Evolutionary conservation across 1,140 invertebrate genomes (phyloP), one percentile per base, ranked within the genome.

Genomic region (Steinernema khuongi): DNA sequence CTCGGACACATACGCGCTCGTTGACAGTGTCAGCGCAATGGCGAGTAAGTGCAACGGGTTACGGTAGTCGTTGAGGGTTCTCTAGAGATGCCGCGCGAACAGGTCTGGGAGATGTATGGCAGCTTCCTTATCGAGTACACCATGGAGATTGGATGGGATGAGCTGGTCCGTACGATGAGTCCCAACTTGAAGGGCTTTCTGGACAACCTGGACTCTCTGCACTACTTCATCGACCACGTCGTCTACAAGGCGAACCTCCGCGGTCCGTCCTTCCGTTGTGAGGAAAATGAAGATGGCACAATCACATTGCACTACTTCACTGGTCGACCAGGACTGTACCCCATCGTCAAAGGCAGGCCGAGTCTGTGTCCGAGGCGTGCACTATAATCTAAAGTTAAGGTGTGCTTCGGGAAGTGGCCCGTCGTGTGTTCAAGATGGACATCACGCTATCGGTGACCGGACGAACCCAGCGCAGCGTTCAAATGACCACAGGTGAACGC

Each of bases 271-370:
- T 81, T 84, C 77, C 85, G 86, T 36, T 85, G 84, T 70, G 86
- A 87, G 31, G 74, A 76, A 28, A 79, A 83, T 18, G 73, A 71
- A 4, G 82, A 86, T 66, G 85, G 81, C 1, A 78, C 71, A 14
- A 74, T 87, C 7, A 77, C 76, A 1, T 68, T 87, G 7, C 86
- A 87, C 74, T 87, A 87, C 70, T 87, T 86, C 76, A 85, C 83
- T 2, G 77, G 74, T 18, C 67, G 86, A 29, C 78, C 78, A 2
- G 86, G 86, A 11, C 69, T 87, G n/a, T 85, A 86, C 72, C 85
- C 85, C 11, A 85, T 87, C 69, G 86, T 87, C 1, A 81, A 82
- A 68, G 76, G 76, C 75, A 77, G n/a, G 7, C 14, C 29, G 71
- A 14, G n/a, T 18, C 22, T 50, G 43, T 32, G 28, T 11, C 0